phyloP scores from a whole-genome alignment of 92 coral and sea anemone species.

The Epizoanthus ramosus region DNA sequence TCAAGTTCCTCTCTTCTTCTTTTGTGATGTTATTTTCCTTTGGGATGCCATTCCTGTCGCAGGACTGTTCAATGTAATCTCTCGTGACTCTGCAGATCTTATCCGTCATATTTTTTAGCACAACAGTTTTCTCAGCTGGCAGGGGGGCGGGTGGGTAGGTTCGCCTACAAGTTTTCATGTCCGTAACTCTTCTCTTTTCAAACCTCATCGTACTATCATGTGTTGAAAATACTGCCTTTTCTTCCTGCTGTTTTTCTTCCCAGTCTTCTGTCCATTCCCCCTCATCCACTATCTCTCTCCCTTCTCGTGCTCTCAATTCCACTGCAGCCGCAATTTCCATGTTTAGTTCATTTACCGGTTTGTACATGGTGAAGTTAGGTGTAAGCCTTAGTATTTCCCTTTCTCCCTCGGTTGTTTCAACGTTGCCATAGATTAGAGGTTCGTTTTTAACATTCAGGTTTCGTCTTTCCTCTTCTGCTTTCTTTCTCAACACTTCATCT shows the following conservation, averaged over 20 bases:
- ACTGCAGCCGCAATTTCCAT: slow-evolving; percentile 5
- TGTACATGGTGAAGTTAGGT: slow-evolving; percentile 18
- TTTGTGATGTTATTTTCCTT: not conserved
- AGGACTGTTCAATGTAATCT: not conserved
- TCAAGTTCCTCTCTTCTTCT: not conserved
- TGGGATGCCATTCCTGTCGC: not conserved
- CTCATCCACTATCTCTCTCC: not conserved
- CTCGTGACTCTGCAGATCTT: not conserved
- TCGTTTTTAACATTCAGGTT: not conserved
- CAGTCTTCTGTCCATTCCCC: slow-evolving; percentile 7
- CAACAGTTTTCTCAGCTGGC: slow-evolving; percentile 8
- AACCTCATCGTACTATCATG: slow-evolving; percentile 8
- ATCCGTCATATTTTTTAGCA: not conserved
- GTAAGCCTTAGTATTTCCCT: not conserved
- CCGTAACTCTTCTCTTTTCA: slow-evolving; percentile 19
- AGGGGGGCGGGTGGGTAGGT: slow-evolving; percentile 10
- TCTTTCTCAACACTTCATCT: not conserved
- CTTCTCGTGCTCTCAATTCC: not conserved
- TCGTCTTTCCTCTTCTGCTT: slow-evolving; percentile 12
- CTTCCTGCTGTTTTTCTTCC: slow-evolving; percentile 19
- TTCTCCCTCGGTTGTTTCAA: slow-evolving; percentile 1
- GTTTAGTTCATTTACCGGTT: slow-evolving; percentile 14
- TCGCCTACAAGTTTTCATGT: slow-evolving; percentile 13
- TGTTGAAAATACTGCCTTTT: slow-evolving; percentile 5
- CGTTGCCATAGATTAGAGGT: slow-evolving; percentile 22